These are phyloP conservation scores for Petromus typicus DNA, from an alignment of 2,113 vertebrate species.

Conservation along the genomic window DNA sequence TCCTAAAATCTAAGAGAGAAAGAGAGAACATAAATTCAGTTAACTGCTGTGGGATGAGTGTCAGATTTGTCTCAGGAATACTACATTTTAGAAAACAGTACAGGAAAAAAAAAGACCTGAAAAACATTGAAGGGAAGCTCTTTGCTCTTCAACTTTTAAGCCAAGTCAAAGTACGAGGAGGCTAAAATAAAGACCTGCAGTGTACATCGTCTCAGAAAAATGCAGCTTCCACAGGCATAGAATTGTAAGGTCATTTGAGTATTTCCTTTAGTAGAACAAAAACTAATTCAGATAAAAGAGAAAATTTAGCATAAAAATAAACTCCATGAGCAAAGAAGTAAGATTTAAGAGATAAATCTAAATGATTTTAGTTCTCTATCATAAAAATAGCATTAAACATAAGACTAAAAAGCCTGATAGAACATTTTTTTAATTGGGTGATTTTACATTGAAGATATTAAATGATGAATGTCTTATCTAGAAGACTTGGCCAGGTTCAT, in stretches of 20 bases:
- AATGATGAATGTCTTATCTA: not conserved
- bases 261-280: not conserved
- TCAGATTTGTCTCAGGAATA: conserved; percentile 13
- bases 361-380: not conserved
- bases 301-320: not conserved
- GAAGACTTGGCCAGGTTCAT: not conserved
- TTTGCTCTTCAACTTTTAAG: not conserved
- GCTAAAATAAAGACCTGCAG: not conserved
- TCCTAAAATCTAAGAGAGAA: not conserved
- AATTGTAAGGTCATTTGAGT: not conserved
- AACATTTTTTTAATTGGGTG: not conserved
- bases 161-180: not conserved
- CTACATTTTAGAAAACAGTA: not conserved
- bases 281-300: not conserved
- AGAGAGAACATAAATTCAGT: not conserved
- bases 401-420: not conserved
- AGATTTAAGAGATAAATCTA: not conserved
- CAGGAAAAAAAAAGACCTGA: not conserved
- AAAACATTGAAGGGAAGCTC: not conserved
- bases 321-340: not conserved
- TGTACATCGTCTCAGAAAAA: not conserved
- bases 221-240: fast-evolving
- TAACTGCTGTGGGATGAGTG: not conserved
- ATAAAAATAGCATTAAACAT: not conserved
- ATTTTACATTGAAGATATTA: not conserved